These are phyloP conservation scores for Peromyscus maniculatus DNA, from an alignment of 2,113 vertebrate species.

Conservation along the genomic window DNA sequence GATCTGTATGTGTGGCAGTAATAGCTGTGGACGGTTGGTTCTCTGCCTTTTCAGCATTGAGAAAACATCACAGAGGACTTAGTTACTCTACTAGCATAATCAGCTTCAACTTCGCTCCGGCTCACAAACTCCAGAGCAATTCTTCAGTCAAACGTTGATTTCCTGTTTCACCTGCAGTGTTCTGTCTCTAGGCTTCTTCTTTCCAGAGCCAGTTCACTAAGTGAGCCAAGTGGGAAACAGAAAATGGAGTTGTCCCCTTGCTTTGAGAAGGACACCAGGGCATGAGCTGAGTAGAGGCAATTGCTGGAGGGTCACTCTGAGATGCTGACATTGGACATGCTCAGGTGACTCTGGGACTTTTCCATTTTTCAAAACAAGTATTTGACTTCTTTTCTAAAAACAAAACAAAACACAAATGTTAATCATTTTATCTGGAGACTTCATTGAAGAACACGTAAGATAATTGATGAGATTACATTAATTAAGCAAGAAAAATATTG, in stretches of 20 bases:
- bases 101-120: slow-evolving; percentile 63
- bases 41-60: background rate
- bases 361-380: background rate
- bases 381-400: slow-evolving; percentile 25
- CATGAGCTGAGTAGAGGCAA: background rate
- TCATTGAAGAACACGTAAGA: slow-evolving; percentile 75
- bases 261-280: background rate
- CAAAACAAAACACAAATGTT: slow-evolving; percentile 51
- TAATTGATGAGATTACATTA: slow-evolving; percentile 54
- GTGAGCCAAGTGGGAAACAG: background rate
- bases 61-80: background rate
- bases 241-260: background rate
- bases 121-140: slow-evolving; percentile 45
- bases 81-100: slow-evolving; percentile 52
- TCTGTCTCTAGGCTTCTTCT: background rate
- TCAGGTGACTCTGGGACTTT: background rate
- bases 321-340: background rate
- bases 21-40: background rate
- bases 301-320: background rate
- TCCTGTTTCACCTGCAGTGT: slow-evolving; percentile 66
- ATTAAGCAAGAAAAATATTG: slow-evolving; percentile 66
- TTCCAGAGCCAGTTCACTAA: background rate
- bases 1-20: slow-evolving; percentile 20
- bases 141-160: slow-evolving; percentile 63
- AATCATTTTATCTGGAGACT: slow-evolving; percentile 61